Evolutionary conservation across 2,797 vertebrate species (phyloP), one percentile per base, ranked within the genome.

Genomic region (Delichon dasypus): DNA sequence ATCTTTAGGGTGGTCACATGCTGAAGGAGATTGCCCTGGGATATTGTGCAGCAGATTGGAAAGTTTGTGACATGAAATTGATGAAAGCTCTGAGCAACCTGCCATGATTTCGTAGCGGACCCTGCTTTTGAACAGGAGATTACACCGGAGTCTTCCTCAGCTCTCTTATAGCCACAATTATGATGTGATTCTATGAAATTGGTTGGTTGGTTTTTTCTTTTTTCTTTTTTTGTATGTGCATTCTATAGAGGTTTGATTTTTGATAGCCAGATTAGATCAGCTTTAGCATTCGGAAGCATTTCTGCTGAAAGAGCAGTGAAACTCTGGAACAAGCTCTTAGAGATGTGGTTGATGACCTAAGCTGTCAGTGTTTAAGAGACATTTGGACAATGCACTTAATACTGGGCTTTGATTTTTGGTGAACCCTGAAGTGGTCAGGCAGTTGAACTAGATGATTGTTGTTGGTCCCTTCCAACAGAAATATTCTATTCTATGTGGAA

Each of bases 171-270:
- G 16, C 57, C 30, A 15, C 45, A 20, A 0, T 85, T 89, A 27
- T 38, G 54, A 30, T 22, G 15, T 45, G 29, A 40, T 73, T 80
- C 68, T 45, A 0, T 57, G 22, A 72, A 50, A 17, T 9, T 22
- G 26, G 47, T 71, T 3, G 1, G 8, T n/a, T n/a, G 2, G n/a
- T n/a, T n/a, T 1, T 11, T 21, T n/a, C n/a, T n/a, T 57, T 42
- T 47, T 45, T 77, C 30, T 17, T 48, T 53, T 19, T 40, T 76
- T 48, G 5, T 47, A 13, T 42, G 3, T 66, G 8, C 54, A 32
- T 65, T 93, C 68, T 62, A 12, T 32, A 57, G 42, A 72, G 4
- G 8, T 54, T 40, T 88, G 53, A 18, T 64, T 84, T 80, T 55
- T 62, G 16, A 62, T 70, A 36, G 44, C 23, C 26, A 57, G 34